Evolutionary conservation across 2,113 vertebrate genomes (phyloP).

Genomic region (Cichladusa arquata): DNA sequence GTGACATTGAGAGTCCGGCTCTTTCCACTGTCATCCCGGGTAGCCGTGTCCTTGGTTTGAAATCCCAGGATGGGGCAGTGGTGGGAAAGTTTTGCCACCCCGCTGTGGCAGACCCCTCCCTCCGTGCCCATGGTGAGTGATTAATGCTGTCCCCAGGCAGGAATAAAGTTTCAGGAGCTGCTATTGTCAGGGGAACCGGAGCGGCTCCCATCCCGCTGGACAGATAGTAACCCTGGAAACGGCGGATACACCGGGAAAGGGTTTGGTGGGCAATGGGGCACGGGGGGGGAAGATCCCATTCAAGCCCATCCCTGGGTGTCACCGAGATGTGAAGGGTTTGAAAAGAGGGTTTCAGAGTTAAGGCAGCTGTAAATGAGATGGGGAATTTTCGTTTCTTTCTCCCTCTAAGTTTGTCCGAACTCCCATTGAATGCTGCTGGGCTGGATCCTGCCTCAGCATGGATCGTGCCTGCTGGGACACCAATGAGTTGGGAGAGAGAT

Average conservation of each 20-base stretch:
- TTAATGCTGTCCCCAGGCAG: not conserved
- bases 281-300: not conserved
- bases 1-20: rapidly evolving
- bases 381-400: not conserved
- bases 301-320: not conserved
- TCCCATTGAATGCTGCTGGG: rapidly evolving
- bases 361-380: not conserved
- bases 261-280: not conserved
- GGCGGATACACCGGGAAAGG: not conserved
- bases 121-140: not conserved
- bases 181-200: constrained; percentile 36
- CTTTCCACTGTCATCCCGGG: rapidly evolving
- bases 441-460: not conserved
- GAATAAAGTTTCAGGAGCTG: constrained; percentile 31
- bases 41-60: rapidly evolving
- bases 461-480: rapidly evolving
- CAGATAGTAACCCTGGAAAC: constrained; percentile 39
- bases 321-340: not conserved
- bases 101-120: not conserved
- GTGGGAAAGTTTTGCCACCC: not conserved
- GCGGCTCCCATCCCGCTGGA: not conserved
- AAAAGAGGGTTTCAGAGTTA: not conserved
- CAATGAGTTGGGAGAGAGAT: not conserved
- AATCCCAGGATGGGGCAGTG: not conserved
- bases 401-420: not conserved